These are phyloP conservation scores for Hyperoplus immaculatus DNA, from an alignment of 2,797 vertebrate genomes.

Conservation along the genomic window DNA sequence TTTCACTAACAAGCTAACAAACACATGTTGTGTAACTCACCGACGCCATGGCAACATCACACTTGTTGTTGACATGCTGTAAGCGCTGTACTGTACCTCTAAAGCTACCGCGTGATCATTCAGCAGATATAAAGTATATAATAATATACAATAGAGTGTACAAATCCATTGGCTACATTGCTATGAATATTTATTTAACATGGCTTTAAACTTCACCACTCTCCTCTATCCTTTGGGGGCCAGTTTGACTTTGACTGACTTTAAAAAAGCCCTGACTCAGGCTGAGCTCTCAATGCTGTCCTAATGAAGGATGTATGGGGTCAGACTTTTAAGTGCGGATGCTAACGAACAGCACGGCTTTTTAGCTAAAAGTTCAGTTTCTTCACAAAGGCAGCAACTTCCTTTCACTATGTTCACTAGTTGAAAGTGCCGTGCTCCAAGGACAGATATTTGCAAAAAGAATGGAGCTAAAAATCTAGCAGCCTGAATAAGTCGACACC, in stretches of 20 bases:
- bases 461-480: not conserved
- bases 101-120: not conserved
- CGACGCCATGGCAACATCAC: not conserved
- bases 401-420: too few relatives aligned
- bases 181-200: not conserved
- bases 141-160: not conserved
- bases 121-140: not conserved
- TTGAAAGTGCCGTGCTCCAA: too few relatives aligned
- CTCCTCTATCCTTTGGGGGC: not conserved
- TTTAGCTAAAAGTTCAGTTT: slow-evolving; percentile 4
- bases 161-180: not conserved
- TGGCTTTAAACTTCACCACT: not conserved
- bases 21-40: not conserved
- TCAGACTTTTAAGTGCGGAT: not conserved
- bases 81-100: not conserved
- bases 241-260: not conserved
- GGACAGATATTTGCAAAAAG: too few relatives aligned
- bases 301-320: not conserved
- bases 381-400: too few relatives aligned
- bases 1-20: not conserved
- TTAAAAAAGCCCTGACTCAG: not conserved
- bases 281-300: not conserved
- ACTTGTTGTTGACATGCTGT: not conserved
- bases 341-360: not conserved
- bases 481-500: not conserved